phyloP scores from a whole-genome alignment of 1,140 invertebrate species.

The Anoplophora glabripennis region DNA sequence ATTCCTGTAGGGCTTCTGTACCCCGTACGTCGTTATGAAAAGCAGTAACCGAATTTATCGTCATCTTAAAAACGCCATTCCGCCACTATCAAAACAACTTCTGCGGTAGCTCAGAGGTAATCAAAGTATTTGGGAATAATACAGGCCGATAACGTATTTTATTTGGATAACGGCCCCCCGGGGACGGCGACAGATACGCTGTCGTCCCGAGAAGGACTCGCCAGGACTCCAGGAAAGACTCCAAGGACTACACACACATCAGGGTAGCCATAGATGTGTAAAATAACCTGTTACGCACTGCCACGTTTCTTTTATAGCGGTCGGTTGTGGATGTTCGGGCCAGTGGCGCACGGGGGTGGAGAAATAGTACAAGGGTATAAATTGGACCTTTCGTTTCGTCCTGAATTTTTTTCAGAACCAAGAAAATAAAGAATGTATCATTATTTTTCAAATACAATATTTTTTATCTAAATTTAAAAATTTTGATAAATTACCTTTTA shows the following conservation, averaged over 20 bases:
- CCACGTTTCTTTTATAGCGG: conserved; percentile 27
- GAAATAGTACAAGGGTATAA: not conserved
- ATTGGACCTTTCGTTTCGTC: too few species aligned
- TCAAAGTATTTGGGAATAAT: not conserved
- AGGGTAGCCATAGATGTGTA: conserved; percentile 47
- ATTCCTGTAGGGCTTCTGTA: too few species aligned
- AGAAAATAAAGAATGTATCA: too few species aligned
- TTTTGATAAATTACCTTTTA: too few species aligned
- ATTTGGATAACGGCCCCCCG: conserved; percentile 39
- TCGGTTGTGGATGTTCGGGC: conserved; percentile 11
- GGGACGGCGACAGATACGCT: conserved; percentile 26
- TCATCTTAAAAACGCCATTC: too few species aligned
- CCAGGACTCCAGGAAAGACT: conserved; percentile 28
- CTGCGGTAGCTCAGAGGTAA: too few species aligned
- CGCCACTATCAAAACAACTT: too few species aligned
- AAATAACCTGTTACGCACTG: conserved; percentile 48
- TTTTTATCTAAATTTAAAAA: too few species aligned
- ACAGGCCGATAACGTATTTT: conserved; percentile 24
- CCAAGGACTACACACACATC: conserved; percentile 34
- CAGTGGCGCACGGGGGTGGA: conserved; percentile 3
- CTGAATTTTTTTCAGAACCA: too few species aligned
- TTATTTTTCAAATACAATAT: too few species aligned
- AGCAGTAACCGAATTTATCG: too few species aligned
- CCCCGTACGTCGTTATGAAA: too few species aligned
- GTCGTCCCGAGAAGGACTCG: conserved; percentile 24